phyloP scores from a whole-genome alignment of 2,888 invertebrate genomes.

The Thymelicus sylvestris region DNA sequence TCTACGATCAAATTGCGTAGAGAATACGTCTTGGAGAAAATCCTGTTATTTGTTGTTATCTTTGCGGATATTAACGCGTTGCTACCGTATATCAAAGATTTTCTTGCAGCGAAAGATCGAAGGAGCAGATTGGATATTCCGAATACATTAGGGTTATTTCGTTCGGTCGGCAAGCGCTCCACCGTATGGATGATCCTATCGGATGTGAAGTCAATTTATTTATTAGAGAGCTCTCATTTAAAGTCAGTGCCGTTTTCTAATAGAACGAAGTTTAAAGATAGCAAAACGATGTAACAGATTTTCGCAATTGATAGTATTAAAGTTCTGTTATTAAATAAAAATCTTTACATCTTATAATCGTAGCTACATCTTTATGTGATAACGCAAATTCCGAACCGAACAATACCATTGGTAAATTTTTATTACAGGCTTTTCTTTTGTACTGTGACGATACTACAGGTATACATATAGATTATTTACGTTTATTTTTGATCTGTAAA shows the following conservation, averaged over 20 bases:
- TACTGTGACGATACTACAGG: too few relatives aligned
- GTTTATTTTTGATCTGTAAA: too few relatives aligned
- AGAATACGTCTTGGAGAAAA: slow-evolving; percentile 56
- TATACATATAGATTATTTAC: too few relatives aligned
- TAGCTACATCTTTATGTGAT: too few relatives aligned
- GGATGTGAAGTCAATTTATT: slow-evolving; percentile 45
- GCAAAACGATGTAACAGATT: not conserved
- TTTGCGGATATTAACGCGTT: slow-evolving; percentile 56
- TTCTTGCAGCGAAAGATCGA: slow-evolving; percentile 45
- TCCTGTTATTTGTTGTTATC: slow-evolving; percentile 52
- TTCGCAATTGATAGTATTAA: too few relatives aligned
- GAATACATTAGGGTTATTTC: slow-evolving; percentile 48
- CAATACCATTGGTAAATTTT: too few relatives aligned
- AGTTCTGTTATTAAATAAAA: not conserved
- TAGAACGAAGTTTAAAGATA: not conserved
- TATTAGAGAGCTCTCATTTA: slow-evolving; percentile 38
- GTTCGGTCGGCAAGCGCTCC: slow-evolving; percentile 45
- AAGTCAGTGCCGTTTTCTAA: slow-evolving; percentile 16
- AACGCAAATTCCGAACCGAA: too few relatives aligned
- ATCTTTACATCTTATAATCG: not conserved
- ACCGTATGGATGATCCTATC: slow-evolving; percentile 45
- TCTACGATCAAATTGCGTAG: slow-evolving; percentile 61
- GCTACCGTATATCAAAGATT: slow-evolving; percentile 61
- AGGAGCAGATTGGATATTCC: slow-evolving; percentile 44
- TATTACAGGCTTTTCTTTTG: too few relatives aligned